Evolutionary conservation across 2,113 vertebrate species (phyloP).

Genomic region (Catharus minimus): DNA sequence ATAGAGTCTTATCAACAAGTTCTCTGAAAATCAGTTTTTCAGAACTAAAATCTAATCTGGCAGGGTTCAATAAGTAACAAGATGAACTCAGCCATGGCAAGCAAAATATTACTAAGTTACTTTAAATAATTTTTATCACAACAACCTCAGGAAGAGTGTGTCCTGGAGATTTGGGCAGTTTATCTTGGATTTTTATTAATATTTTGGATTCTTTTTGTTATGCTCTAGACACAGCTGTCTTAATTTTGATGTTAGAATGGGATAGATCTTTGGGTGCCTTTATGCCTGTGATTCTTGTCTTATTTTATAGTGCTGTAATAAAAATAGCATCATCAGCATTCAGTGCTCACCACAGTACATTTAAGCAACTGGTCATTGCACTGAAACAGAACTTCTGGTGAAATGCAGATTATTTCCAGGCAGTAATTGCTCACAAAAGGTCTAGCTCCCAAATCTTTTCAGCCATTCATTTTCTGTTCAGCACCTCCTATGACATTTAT

Average conservation of each 20-base stretch:
- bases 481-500: background rate
- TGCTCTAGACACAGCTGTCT: background rate
- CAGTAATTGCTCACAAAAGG: background rate
- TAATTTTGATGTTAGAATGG: background rate
- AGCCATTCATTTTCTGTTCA: background rate
- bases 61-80: slow-evolving; percentile 30
- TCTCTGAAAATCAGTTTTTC: slow-evolving; percentile 25
- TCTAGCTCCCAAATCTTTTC: background rate
- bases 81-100: slow-evolving; percentile 29
- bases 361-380: background rate
- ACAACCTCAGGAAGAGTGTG: background rate
- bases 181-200: slow-evolving; percentile 47
- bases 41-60: slow-evolving; percentile 42
- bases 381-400: background rate
- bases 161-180: background rate
- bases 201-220: slow-evolving; percentile 25
- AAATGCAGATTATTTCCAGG: background rate
- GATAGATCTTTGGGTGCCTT: background rate
- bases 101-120: slow-evolving; percentile 52
- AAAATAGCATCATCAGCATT: background rate
- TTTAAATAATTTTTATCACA: slow-evolving; percentile 63
- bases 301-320: background rate
- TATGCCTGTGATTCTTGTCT: background rate
- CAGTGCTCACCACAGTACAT: background rate
- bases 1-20: slow-evolving; percentile 18